Evolutionary conservation across 2,888 invertebrate genomes (phyloP).

Genomic region (Atethmia centrago): DNA sequence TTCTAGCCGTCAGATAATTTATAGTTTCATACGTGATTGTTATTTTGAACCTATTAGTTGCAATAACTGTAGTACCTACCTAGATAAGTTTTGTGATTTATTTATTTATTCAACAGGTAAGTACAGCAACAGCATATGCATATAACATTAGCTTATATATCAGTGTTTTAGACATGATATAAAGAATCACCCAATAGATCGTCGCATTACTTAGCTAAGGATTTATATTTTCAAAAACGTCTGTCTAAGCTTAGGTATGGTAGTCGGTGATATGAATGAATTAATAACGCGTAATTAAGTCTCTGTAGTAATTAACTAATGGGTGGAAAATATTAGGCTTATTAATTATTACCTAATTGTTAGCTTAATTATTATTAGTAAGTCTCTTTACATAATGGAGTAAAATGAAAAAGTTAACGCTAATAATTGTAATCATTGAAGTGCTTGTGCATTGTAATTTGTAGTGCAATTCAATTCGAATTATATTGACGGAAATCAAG

Average conservation of each 20-base stretch:
- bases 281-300: slow-evolving; percentile 9
- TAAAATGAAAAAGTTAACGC: not conserved
- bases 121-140: not conserved
- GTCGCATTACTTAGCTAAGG: not conserved
- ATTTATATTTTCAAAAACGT: not conserved
- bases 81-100: not conserved
- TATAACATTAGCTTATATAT: not conserved
- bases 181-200: not conserved
- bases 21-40: slow-evolving; percentile 4
- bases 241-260: not conserved
- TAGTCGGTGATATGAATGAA: not conserved
- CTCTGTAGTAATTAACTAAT: not conserved
- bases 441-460: slow-evolving; percentile 6
- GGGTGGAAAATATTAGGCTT: not conserved
- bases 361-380: slow-evolving; percentile 14
- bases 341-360: slow-evolving; percentile 9
- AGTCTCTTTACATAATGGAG: slow-evolving; percentile 12
- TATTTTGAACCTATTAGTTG: slow-evolving; percentile 12
- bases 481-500: slow-evolving; percentile 54
- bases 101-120: not conserved
- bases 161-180: not conserved
- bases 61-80: not conserved
- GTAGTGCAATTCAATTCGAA: slow-evolving; percentile 39
- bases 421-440: slow-evolving; percentile 18
- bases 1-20: slow-evolving; percentile 17